A percentile compares a stretch with the other conserved stretches of the same genome.
Conservation (phyloP, 2,113 vertebrate genomes). For the Siniperca chuatsi region DNA sequence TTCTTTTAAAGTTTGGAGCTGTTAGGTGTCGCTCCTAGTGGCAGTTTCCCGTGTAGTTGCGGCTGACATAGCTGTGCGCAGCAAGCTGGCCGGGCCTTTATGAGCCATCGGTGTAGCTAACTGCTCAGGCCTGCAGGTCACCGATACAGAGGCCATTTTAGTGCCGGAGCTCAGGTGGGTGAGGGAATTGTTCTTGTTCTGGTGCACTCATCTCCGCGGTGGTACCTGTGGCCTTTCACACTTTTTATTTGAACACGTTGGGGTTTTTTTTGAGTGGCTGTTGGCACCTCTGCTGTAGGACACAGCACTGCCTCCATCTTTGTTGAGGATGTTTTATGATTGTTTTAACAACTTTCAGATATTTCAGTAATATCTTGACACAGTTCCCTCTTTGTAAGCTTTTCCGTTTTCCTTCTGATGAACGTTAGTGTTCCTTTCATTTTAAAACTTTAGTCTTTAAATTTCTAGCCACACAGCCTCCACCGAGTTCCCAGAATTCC, state of each 20-base stretch:
- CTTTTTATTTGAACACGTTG: neutral
- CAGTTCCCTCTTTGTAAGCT: too few species aligned
- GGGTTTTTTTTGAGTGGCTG: neutral
- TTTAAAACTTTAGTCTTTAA: neutral
- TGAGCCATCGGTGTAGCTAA: constrained; percentile 27
- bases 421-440: neutral
- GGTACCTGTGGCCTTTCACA: neutral
- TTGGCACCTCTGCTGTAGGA: neutral
- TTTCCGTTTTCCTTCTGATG: neutral
- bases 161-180: neutral
- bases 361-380: neutral
- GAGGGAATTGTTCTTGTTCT: neutral
- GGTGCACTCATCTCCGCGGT: neutral
- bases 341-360: too few species aligned
- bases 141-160: neutral
- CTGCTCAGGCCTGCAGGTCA: constrained; percentile 7
- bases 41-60: constrained; percentile 21
- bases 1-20: too few species aligned
- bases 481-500: neutral
- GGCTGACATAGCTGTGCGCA: constrained; percentile 24
- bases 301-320: neutral
- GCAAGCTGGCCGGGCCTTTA: neutral
- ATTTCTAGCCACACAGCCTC: neutral
- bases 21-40: neutral
- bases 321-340: neutral